Conservation (phyloP, 2,797 vertebrate species). For the Acanthopagrus latus region DNA sequence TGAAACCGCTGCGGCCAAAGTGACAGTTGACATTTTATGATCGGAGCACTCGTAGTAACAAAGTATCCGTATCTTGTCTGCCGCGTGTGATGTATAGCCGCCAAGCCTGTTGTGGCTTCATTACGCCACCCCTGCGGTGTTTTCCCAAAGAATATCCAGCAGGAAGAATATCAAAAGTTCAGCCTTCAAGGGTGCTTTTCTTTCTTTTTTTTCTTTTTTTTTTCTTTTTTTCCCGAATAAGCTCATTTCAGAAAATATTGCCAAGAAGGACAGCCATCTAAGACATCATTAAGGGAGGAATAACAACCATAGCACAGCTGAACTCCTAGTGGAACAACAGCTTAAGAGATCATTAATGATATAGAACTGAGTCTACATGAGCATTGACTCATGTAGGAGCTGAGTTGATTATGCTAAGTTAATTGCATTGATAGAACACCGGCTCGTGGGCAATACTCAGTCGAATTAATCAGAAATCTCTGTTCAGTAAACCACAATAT, state of each 20-base stretch:
- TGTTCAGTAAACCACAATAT: background rate
- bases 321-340: slow-evolving; percentile 24
- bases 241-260: slow-evolving; percentile 23
- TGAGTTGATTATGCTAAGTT: slow-evolving; percentile 18
- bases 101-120: slow-evolving; percentile 45
- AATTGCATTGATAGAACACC: slow-evolving; percentile 29
- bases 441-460: background rate
- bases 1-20: slow-evolving; percentile 47
- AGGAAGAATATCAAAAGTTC: slow-evolving; percentile 42
- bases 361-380: slow-evolving; percentile 18
- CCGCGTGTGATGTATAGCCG: slow-evolving; percentile 45
- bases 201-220: too few species aligned
- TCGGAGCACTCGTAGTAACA: slow-evolving; percentile 47
- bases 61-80: slow-evolving; percentile 48
- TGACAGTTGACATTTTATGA: slow-evolving; percentile 71
- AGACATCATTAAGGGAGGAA: slow-evolving; percentile 36
- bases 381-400: background rate
- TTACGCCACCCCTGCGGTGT: background rate
- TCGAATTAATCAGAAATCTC: slow-evolving; percentile 32
- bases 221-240: slow-evolving; percentile 22
- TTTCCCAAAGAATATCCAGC: slow-evolving; percentile 14
- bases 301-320: background rate
- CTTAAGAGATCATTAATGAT: slow-evolving; percentile 22
- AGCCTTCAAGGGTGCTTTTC: slow-evolving; percentile 24
- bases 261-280: slow-evolving; percentile 13